These are phyloP conservation scores for Torymus tubicola DNA, from an alignment of 2,888 invertebrate species.

Conservation along the genomic window DNA sequence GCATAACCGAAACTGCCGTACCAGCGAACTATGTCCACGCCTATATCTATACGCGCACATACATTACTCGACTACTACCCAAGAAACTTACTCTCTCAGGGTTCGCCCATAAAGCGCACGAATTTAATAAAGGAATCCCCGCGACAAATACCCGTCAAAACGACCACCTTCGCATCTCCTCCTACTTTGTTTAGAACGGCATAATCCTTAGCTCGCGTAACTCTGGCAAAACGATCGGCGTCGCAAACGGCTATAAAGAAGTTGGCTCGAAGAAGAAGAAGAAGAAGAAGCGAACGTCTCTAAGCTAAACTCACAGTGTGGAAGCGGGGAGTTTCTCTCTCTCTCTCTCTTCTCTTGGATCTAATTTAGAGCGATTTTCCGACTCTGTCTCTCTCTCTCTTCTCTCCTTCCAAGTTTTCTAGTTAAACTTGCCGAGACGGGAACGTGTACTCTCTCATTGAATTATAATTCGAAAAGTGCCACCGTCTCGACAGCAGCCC, in stretches of 20 bases:
- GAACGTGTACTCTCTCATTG: constrained; percentile 7
- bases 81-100: background rate
- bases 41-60: background rate
- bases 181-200: constrained; percentile 8
- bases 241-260: constrained; percentile 39
- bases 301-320: constrained; percentile 16
- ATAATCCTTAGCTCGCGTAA: constrained; percentile 5
- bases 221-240: constrained; percentile 29
- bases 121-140: constrained; percentile 20
- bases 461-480: constrained; percentile 16
- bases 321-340: no score
- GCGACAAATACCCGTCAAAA: background rate
- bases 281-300: constrained; percentile 3
- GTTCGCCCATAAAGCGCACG: constrained; percentile 7
- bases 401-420: constrained; percentile 38
- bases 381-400: background rate
- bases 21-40: background rate
- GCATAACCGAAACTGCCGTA: background rate
- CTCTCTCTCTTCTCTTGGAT: constrained; percentile 3
- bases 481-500: no score
- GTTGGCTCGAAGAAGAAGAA: background rate
- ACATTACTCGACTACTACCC: no score
- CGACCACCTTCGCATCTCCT: background rate
- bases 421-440: constrained; percentile 35
- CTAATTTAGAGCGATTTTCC: constrained; percentile 48